phyloP scores from a whole-genome alignment of 1,140 invertebrate species.

The Oryctes rhinoceros region DNA sequence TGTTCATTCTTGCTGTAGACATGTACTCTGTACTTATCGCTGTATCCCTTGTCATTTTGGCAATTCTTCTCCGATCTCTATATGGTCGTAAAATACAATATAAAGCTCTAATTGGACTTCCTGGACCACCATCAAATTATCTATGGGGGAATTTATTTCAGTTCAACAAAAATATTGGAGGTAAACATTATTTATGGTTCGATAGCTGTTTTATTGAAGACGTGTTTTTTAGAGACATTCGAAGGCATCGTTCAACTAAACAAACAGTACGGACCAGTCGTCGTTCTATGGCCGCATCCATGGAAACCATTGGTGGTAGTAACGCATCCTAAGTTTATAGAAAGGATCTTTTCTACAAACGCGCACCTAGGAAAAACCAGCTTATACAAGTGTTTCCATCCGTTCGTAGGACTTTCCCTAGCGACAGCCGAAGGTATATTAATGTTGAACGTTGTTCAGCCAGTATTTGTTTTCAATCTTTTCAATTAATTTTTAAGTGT shows the following conservation, averaged over 20 bases:
- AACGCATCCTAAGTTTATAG: not conserved
- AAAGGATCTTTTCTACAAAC: slow-evolving; percentile 14
- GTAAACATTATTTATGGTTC: not conserved
- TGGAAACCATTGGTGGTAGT: not conserved
- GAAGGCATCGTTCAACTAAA: slow-evolving; percentile 15
- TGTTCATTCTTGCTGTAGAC: not conserved
- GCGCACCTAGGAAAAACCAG: slow-evolving; percentile 1
- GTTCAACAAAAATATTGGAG: not conserved
- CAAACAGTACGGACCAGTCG: slow-evolving; percentile 9
- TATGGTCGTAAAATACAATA: slow-evolving; percentile 1
- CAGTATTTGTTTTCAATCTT: no score
- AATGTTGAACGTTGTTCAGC: no score
- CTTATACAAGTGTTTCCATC: not conserved
- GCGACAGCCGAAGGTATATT: slow-evolving; percentile 19
- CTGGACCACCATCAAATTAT: not conserved
- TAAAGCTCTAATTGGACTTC: not conserved
- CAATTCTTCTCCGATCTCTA: not conserved
- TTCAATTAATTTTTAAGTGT: no score
- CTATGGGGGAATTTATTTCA: slow-evolving; percentile 16
- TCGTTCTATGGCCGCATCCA: not conserved
- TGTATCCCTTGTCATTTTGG: not conserved
- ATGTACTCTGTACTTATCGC: not conserved
- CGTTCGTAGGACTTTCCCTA: not conserved
- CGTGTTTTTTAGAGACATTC: not conserved
- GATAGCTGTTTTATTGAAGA: not conserved